Percentiles rank a stretch among this genome's conserved stretches.
Conservation (phyloP, 2,888 invertebrate genomes). For the Idaea aversata region DNA sequence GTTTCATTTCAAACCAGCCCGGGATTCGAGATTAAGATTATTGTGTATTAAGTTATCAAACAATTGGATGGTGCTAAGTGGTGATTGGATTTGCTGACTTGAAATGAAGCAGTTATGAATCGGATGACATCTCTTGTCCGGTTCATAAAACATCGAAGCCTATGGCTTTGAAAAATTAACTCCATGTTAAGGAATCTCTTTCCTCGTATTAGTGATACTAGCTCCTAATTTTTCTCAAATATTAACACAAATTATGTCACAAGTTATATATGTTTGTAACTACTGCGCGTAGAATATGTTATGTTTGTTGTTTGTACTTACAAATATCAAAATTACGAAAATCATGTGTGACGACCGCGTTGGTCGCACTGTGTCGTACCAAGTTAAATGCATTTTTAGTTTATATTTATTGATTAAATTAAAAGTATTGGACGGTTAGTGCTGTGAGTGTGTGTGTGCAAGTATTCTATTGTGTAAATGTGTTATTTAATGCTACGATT, state of each 20-base stretch:
- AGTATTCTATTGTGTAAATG: conserved; percentile 68
- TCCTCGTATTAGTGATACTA: conserved; percentile 80
- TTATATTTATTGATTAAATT: conserved; percentile 76
- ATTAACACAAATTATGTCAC: conserved; percentile 77
- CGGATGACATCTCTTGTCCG: conserved; percentile 77
- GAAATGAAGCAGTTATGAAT: conserved; percentile 72
- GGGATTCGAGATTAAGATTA: conserved; percentile 39
- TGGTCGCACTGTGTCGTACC: conserved; percentile 70
- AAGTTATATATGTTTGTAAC: conserved; percentile 64
- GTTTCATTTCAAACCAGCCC: conserved; percentile 76
- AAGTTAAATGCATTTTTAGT: conserved; percentile 78
- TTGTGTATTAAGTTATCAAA: conserved; percentile 26
- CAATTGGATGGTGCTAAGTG: conserved; percentile 61
- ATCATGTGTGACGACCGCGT: conserved; percentile 51
- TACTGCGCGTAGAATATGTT: conserved; percentile 71
- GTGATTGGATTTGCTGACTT: conserved; percentile 58
- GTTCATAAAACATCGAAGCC: conserved; percentile 55
- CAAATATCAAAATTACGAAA: conserved; percentile 59
- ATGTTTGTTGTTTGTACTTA: conserved; percentile 77
- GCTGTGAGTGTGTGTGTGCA: conserved; percentile 70
- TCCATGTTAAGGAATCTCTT: conserved; percentile 72
- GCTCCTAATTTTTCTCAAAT: conserved; percentile 75
- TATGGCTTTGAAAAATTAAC: conserved; percentile 47
- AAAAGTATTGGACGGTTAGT: conserved; percentile 67
- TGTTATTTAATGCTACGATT: conserved; percentile 75